phyloP scores from a whole-genome alignment of 2,888 invertebrate species.

The Athripsodes cinereus region DNA sequence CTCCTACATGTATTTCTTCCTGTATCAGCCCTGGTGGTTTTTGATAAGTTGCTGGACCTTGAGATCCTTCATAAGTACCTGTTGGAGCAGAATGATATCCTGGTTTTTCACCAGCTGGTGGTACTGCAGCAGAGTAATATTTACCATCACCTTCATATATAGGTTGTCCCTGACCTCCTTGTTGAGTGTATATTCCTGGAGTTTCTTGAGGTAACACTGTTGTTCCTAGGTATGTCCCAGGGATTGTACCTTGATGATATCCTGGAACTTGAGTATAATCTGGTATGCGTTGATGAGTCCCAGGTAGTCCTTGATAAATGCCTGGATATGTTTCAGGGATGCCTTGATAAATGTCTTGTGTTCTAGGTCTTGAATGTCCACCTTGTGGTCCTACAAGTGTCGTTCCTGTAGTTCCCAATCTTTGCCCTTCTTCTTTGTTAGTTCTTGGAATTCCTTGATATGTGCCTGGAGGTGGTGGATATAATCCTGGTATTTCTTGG shows the following conservation, averaged over 20 bases:
- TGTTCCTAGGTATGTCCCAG: neutral
- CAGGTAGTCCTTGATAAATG: neutral
- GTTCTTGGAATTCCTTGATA: constrained; percentile 6
- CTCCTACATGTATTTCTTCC: no score
- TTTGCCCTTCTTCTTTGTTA: constrained; percentile 2
- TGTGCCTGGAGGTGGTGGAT: no score
- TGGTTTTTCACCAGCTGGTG: no score
- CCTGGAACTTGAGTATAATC: constrained; percentile 11
- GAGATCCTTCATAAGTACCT: no score
- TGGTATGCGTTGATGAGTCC: constrained; percentile 7
- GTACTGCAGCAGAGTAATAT: neutral
- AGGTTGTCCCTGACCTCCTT: neutral
- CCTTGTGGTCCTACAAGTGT: constrained; percentile 14
- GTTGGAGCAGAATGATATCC: no score
- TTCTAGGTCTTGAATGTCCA: constrained; percentile 16
- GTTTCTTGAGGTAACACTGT: neutral
- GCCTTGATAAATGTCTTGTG: neutral
- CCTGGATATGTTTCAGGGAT: neutral
- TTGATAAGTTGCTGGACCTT: neutral
- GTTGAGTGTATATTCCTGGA: neutral
- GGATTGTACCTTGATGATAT: constrained; percentile 7
- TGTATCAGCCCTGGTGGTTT: neutral
- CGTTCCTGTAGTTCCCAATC: constrained; percentile 11
- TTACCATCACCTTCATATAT: neutral
- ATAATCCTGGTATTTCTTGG: neutral